phyloP scores from a whole-genome alignment of 1,140 invertebrate genomes.

The Belonocnema kinseyi region DNA sequence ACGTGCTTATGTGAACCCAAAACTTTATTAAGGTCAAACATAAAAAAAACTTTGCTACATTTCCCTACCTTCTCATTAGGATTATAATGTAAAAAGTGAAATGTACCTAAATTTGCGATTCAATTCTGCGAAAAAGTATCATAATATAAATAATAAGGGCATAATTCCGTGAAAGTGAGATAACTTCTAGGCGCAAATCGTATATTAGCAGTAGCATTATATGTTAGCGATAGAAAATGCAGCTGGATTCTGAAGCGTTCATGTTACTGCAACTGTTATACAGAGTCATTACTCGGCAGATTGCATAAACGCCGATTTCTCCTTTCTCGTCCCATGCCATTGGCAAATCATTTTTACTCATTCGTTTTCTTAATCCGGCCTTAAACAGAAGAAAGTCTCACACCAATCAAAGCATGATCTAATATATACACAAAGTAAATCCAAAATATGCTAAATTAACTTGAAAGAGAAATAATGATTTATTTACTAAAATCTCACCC shows the following conservation, averaged over 20 bases:
- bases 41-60: too few species aligned
- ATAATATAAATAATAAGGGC: neutral
- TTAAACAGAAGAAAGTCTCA: slow-evolving; percentile 38
- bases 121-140: neutral
- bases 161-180: slow-evolving; percentile 33
- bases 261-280: slow-evolving; percentile 53
- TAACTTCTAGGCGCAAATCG: neutral
- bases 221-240: slow-evolving; percentile 43
- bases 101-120: too few species aligned
- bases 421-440: neutral
- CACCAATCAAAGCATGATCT: slow-evolving; percentile 12
- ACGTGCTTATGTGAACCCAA: too few species aligned
- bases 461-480: too few species aligned
- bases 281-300: slow-evolving; percentile 51
- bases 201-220: slow-evolving; percentile 13
- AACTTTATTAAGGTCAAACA: too few species aligned
- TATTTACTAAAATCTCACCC: too few species aligned
- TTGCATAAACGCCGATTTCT: slow-evolving; percentile 67
- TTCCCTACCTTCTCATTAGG: too few species aligned
- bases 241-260: slow-evolving; percentile 50
- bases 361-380: slow-evolving; percentile 46
- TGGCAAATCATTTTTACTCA: slow-evolving; percentile 43
- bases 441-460: neutral
- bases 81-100: too few species aligned
- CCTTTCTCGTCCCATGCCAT: slow-evolving; percentile 58